Base-by-base conservation (phyloP, 2,797 vertebrate genomes). In the Leptatherina wallacei region DNA sequence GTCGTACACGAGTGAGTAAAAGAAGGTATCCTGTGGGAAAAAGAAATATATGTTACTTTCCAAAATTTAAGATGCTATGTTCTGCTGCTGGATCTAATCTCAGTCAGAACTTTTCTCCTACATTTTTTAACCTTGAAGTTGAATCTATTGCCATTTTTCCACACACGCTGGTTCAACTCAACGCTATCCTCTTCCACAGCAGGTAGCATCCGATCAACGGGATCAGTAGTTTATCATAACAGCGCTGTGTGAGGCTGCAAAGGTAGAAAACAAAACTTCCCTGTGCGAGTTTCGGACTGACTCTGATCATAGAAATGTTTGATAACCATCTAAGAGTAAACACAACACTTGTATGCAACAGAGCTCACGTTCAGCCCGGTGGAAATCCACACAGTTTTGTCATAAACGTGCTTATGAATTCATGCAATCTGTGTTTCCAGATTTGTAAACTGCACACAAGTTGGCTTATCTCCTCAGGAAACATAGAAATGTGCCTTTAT, bases 1-100 rank as follows among this genome's bases (percentile, higher is more conserved):
- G 92, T 99, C 98, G 69, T 99, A 99, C 59, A 99, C 98, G 94
- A 99, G 65, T 0, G 97, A 99, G 87, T 99, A 99, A 94, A 99
- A 99, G 95, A 99, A 99, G 0, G 96, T 94, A 90, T 99, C 98
- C 98, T 99, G 77, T 3, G 20, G 9, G 58, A 13, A 56, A 62
- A 16, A 65, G 49, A 75, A 54, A 0, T 60, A 49, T 12, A 57
- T 0, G 36, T 4, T 3, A 24, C 1, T 6, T 0, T 9, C 8
- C 9, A 14, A 14, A 18, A 44, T 29, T 29, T 4, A 3, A 57
- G 11, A 3, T 27, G n/a, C 7, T 36, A 1, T 5, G n/a, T 40
- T 61, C 58, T 38, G 2, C 44, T 47, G 20, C 44, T n/a, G 18
- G 22, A 8, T 22, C n/a, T 52, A 52, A 27, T 24, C 49, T 52